Evolutionary conservation across 2,797 vertebrate genomes (phyloP).

Genomic region (Steatocranus sp.): DNA sequence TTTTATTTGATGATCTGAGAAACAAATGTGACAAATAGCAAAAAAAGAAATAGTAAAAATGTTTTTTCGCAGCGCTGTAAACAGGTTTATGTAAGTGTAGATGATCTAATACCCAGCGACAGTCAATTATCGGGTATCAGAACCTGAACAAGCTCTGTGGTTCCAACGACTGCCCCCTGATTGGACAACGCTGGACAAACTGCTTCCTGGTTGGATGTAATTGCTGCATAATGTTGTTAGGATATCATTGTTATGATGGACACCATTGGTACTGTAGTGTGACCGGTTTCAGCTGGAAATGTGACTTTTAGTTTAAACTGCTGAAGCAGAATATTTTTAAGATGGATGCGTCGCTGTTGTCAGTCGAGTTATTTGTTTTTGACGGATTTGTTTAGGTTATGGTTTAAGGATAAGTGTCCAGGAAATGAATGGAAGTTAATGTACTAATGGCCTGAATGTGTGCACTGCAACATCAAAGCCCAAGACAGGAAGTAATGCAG

Average conservation of each 20-base stretch:
- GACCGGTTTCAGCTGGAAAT: not conserved
- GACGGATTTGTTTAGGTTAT: not conserved
- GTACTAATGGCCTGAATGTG: not conserved
- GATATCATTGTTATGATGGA: not conserved
- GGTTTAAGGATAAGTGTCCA: not conserved
- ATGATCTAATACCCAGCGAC: not conserved
- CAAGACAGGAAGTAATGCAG: conserved; percentile 60
- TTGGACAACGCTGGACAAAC: not conserved
- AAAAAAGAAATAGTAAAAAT: accelerated
- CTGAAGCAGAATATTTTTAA: not conserved
- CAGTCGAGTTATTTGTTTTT: not conserved
- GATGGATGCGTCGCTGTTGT: accelerated
- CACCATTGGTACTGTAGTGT: not conserved
- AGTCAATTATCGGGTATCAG: not conserved
- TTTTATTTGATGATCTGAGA: not conserved
- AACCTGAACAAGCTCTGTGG: not conserved
- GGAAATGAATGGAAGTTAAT: not conserved
- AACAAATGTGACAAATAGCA: not conserved
- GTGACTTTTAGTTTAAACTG: not conserved
- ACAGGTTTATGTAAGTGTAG: not conserved
- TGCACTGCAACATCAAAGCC: conserved; percentile 16
- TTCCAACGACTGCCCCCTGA: not conserved
- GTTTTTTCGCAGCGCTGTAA: accelerated
- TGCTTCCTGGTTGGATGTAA: not conserved
- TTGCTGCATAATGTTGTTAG: not conserved